phyloP scores from a whole-genome alignment of 2,888 invertebrate species.

The Torymus auratus region DNA sequence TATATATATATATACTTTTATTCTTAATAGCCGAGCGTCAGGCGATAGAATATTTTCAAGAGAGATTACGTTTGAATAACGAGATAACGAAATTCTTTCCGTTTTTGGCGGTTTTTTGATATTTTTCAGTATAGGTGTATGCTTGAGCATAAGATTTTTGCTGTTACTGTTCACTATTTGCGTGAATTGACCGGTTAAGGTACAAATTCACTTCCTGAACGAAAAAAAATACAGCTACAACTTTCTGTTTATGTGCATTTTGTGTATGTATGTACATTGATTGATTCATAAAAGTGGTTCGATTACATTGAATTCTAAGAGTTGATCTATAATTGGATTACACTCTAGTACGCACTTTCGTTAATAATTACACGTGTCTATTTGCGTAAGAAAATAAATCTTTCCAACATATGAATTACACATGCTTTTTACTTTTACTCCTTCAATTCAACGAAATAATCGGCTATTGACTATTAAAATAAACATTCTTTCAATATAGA shows the following conservation, averaged over 20 bases:
- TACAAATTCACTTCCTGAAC: constrained; percentile 15
- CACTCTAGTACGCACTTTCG: not conserved
- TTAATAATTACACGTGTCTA: constrained; percentile 9
- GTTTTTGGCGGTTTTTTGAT: too few species aligned
- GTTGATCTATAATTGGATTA: not conserved
- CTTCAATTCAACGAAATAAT: constrained; percentile 24
- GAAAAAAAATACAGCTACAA: not conserved
- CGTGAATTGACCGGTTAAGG: too few species aligned
- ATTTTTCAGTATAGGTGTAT: too few species aligned
- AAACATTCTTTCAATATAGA: constrained; percentile 23
- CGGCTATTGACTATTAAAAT: constrained; percentile 12
- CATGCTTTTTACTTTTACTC: not conserved
- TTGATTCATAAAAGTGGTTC: constrained; percentile 45
- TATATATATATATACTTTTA: too few species aligned
- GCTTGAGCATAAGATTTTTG: too few species aligned
- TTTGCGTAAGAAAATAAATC: constrained; percentile 34
- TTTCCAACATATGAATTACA: constrained; percentile 1
- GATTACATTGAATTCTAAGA: constrained; percentile 10
- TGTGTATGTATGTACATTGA: constrained; percentile 39
- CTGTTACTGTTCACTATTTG: too few species aligned
- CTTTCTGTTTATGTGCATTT: not conserved
- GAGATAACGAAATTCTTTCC: too few species aligned
- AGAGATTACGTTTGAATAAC: too few species aligned
- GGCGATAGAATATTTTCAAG: too few species aligned
- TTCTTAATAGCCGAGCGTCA: too few species aligned